phyloP scores from a whole-genome alignment of 2,113 vertebrate species.

The Lipotes vexillifer region DNA sequence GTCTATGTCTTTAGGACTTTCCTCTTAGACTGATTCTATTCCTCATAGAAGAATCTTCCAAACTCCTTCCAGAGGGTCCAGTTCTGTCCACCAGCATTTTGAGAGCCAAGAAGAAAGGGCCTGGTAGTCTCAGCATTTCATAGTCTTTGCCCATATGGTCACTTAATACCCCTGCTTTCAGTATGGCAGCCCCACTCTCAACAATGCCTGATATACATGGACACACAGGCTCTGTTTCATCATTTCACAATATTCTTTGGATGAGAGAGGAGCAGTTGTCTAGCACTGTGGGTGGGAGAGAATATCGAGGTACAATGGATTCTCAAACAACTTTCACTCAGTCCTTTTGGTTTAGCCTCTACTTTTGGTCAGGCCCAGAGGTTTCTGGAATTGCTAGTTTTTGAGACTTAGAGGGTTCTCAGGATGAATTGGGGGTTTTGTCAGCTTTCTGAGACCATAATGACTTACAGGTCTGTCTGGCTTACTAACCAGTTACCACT shows the following conservation, averaged over 20 bases:
- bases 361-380: background rate
- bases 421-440: background rate
- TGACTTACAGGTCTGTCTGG: background rate
- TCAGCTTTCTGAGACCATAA: background rate
- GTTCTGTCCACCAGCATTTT: background rate
- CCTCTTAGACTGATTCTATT: background rate
- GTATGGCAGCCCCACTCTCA: no score
- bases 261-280: background rate
- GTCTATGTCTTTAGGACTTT: background rate
- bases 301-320: background rate
- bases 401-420: background rate
- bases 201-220: background rate
- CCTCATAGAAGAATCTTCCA: background rate
- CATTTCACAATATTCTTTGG: background rate
- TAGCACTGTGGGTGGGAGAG: background rate
- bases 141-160: background rate
- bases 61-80: background rate
- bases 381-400: background rate
- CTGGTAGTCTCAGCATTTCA: background rate
- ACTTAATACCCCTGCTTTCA: background rate
- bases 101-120: background rate
- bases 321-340: background rate
- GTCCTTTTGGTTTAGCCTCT: background rate
- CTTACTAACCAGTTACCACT: background rate
- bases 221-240: background rate